phyloP scores from a whole-genome alignment of 2,888 invertebrate genomes.

The Drosophila stalkeri region DNA sequence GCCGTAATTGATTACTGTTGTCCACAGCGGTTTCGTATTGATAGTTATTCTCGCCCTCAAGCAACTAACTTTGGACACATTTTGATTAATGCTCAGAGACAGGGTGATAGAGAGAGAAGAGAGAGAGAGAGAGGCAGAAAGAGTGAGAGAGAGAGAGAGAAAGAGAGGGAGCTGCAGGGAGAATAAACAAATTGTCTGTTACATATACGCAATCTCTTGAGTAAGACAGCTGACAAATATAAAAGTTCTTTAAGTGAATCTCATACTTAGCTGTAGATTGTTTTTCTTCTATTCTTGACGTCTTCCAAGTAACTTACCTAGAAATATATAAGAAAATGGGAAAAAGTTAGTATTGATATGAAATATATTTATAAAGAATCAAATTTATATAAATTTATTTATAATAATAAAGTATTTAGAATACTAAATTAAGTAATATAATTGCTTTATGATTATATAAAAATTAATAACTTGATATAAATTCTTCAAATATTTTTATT shows the following conservation, averaged over 20 bases:
- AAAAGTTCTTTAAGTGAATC: not conserved
- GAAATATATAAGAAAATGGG: slow-evolving; percentile 39
- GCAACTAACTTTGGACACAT: slow-evolving; percentile 38
- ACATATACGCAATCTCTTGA: slow-evolving; percentile 15
- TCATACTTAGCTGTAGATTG: slow-evolving; percentile 37
- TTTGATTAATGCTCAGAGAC: slow-evolving; percentile 53
- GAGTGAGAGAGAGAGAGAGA: not conserved
- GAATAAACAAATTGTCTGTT: slow-evolving; percentile 39
- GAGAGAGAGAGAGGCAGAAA: not conserved
- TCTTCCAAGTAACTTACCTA: slow-evolving; percentile 55
- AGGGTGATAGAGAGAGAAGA: not conserved
- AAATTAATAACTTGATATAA: no score
- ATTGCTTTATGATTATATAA: no score
- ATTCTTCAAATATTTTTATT: no score
- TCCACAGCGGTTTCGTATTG: slow-evolving; percentile 24
- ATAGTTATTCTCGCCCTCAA: slow-evolving; percentile 21
- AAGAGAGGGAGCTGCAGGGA: no score
- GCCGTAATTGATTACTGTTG: slow-evolving; percentile 50
- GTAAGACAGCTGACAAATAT: not conserved
- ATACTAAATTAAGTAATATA: no score
- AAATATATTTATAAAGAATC: no score
- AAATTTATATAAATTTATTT: no score
- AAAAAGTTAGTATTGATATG: slow-evolving; percentile 13
- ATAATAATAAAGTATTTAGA: no score
- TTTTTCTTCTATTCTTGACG: not conserved